Conservation (phyloP, 2,797 vertebrate genomes). For the Cossypha polioptera region DNA sequence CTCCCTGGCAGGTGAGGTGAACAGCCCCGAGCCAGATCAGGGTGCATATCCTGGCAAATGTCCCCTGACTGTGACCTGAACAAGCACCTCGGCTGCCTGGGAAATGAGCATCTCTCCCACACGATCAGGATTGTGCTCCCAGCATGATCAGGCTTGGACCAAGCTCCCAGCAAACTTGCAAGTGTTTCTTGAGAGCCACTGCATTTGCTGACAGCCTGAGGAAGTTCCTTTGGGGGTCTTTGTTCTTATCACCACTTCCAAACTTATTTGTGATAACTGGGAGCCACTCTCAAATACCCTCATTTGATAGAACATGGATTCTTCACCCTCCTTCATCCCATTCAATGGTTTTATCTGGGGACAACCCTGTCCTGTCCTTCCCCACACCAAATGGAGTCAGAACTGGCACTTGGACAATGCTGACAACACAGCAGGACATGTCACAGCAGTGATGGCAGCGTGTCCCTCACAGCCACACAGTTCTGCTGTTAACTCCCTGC, state of each 20-base stretch:
- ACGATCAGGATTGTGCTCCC: neutral
- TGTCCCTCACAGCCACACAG: neutral
- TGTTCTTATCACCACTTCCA: conserved; percentile 61
- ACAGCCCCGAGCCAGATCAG: neutral
- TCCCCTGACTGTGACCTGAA: conserved; percentile 5
- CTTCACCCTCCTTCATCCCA: conserved; percentile 2
- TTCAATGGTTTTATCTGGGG: conserved; percentile 75
- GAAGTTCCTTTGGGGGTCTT: conserved; percentile 56
- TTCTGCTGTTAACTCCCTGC: neutral
- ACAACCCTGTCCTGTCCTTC: conserved; percentile 70
- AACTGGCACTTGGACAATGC: neutral
- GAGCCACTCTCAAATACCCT: conserved; percentile 71
- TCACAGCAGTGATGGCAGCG: accelerated
- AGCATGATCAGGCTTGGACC: neutral
- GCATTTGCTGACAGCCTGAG: conserved; percentile 14
- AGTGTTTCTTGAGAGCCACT: conserved; percentile 55
- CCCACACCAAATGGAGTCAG: conserved; percentile 66
- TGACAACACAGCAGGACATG: neutral
- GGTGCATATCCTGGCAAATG: conserved; percentile 42
- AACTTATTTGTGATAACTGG: conserved; percentile 76
- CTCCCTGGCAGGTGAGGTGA: neutral
- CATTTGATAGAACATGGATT: conserved; percentile 66
- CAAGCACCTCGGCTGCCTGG: conserved; percentile 37
- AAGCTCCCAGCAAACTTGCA: conserved; percentile 71
- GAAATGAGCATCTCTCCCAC: conserved; percentile 74